A percentile compares a stretch with the other conserved stretches of the same genome.
phyloP scores from a whole-genome alignment of 2,888 invertebrate genomes.

The Macrophya alboannulata region DNA sequence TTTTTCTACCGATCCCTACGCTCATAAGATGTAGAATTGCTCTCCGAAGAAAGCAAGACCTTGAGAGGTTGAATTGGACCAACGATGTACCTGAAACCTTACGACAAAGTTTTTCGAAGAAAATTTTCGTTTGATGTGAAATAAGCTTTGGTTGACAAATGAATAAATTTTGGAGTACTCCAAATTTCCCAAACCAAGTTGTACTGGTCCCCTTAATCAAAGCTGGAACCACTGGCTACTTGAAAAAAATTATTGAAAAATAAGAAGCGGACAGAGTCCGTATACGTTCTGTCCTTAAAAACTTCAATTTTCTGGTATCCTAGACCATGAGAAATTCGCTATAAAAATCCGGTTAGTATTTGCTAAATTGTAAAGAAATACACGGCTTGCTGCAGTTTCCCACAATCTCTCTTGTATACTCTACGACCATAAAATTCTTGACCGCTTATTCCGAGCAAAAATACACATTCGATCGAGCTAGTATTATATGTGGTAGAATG shows the following conservation, averaged over 20 bases:
- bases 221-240: constrained; percentile 48
- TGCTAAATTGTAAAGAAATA: not conserved
- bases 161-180: too few species aligned
- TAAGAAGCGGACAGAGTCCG: not conserved
- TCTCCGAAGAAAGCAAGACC: too few species aligned
- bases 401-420: not conserved
- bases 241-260: not conserved
- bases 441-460: constrained; percentile 35
- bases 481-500: not conserved
- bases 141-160: too few species aligned
- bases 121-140: too few species aligned
- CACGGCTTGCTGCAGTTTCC: not conserved
- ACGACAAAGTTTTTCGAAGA: too few species aligned
- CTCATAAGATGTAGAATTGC: too few species aligned
- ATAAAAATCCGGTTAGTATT: constrained; percentile 1
- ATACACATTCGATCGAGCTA: not conserved
- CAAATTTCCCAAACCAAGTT: too few species aligned
- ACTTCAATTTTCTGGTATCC: not conserved
- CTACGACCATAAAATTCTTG: not conserved
- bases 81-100: too few species aligned
- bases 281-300: not conserved
- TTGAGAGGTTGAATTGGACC: too few species aligned
- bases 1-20: too few species aligned
- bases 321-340: not conserved
- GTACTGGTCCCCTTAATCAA: too few species aligned